These are phyloP conservation scores for Eristalis arbustorum DNA, from an alignment of 2,888 invertebrate genomes.

Conservation along the genomic window DNA sequence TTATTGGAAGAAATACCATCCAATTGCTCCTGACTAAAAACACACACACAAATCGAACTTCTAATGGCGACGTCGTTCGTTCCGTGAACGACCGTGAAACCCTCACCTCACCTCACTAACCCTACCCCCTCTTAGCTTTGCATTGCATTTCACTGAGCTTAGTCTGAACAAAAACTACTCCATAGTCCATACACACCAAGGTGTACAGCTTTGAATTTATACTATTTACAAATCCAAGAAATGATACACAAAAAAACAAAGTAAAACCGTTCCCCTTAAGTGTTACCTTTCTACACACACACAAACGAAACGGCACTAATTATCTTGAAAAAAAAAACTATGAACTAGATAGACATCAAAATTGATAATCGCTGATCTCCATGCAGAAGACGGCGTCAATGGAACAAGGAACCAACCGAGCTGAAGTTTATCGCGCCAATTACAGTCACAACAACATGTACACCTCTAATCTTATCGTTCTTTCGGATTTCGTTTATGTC, in stretches of 20 bases:
- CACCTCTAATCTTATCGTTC: conserved; percentile 24
- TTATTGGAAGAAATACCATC: background rate
- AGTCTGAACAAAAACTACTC: background rate
- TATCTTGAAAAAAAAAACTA: conserved; percentile 25
- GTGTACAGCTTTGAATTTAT: background rate
- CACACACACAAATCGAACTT: background rate
- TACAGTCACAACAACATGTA: conserved; percentile 39
- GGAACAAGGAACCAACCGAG: background rate
- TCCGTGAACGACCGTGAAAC: background rate
- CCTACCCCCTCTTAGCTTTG: background rate
- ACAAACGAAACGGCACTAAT: background rate
- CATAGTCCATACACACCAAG: background rate
- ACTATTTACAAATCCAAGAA: conserved; percentile 45
- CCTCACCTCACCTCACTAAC: background rate
- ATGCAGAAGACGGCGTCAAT: background rate
- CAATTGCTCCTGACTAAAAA: background rate
- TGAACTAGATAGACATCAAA: conserved; percentile 15
- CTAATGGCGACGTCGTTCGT: background rate
- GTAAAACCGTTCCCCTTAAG: background rate
- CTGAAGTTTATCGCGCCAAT: background rate
- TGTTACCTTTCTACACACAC: too few relatives aligned
- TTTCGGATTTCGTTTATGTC: background rate
- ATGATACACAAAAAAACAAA: background rate
- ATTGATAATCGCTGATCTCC: background rate
- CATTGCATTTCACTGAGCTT: background rate